Percentiles rank a stretch among this genome's conserved stretches.
Conservation (phyloP, 2,888 invertebrate species). For the Eupeodes latifasciatus region DNA sequence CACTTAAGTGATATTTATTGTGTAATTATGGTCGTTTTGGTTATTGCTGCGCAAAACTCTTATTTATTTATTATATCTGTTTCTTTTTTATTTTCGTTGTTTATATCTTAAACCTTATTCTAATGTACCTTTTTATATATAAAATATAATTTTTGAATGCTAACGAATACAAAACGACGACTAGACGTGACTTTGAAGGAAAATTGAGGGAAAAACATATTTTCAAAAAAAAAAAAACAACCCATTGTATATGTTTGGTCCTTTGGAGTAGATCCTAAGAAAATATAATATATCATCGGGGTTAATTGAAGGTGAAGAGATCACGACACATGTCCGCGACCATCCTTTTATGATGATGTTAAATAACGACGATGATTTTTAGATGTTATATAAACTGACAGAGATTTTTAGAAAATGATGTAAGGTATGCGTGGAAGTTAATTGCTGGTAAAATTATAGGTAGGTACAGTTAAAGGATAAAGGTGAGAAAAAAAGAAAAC, state of each 20-base stretch:
- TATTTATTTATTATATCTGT: conserved; percentile 52
- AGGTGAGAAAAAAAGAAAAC: conserved; percentile 1
- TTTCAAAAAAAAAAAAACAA: not conserved
- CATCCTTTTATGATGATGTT: not conserved
- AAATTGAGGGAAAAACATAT: conserved; percentile 16
- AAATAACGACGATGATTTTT: not conserved
- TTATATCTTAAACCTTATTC: conserved; percentile 33
- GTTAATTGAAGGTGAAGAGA: conserved; percentile 68
- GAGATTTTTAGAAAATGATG: not conserved
- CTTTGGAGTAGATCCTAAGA: conserved; percentile 67
- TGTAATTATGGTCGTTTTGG: conserved; percentile 69
- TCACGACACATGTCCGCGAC: conserved; percentile 52
- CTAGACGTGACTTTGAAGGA: conserved; percentile 71
- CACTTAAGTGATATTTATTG: conserved; percentile 73
- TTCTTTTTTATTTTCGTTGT: conserved; percentile 30
- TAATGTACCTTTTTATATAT: conserved; percentile 22
- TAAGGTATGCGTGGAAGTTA: conserved; percentile 22
- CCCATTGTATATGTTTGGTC: conserved; percentile 44
- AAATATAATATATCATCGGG: conserved; percentile 49
- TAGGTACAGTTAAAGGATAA: not conserved
- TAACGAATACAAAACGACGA: conserved; percentile 21
- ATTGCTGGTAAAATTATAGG: conserved; percentile 11
- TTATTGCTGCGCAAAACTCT: conserved; percentile 68
- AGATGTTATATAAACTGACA: conserved; percentile 23
- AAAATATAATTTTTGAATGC: conserved; percentile 3